These are phyloP conservation scores for Phrixothrix hirtus DNA, from an alignment of 2,888 invertebrate genomes.

Conservation along the genomic window DNA sequence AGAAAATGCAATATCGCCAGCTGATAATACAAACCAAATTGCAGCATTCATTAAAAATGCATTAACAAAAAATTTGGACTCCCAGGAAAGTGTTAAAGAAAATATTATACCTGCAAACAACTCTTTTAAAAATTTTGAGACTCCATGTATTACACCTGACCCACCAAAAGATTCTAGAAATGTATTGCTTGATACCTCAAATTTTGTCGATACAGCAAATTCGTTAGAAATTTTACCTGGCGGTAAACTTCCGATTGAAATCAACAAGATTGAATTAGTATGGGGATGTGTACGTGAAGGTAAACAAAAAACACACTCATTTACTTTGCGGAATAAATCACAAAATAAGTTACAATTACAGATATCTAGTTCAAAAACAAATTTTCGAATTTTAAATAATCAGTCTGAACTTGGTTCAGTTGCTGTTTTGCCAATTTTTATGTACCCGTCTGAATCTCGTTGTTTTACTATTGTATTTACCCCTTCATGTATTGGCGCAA, in stretches of 20 bases:
- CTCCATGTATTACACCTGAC: not conserved
- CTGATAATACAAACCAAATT: slow-evolving; percentile 24
- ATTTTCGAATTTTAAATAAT: slow-evolving; percentile 55
- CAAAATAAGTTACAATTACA: slow-evolving; percentile 61
- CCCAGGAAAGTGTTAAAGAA: slow-evolving; percentile 41
- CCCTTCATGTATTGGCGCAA: slow-evolving; percentile 60
- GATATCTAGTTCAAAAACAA: slow-evolving; percentile 57
- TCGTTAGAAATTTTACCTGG: slow-evolving; percentile 47
- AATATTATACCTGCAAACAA: not conserved
- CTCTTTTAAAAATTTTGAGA: not conserved
- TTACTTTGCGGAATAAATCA: slow-evolving; percentile 62
- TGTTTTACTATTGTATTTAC: slow-evolving; percentile 60
- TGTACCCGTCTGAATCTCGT: slow-evolving; percentile 64
- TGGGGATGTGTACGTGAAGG: slow-evolving; percentile 65
- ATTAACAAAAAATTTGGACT: slow-evolving; percentile 3
- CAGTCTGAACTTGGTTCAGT: slow-evolving; percentile 48
- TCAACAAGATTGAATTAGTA: slow-evolving; percentile 61
- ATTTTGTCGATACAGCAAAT: slow-evolving; percentile 42
- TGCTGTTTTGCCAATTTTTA: slow-evolving; percentile 50
- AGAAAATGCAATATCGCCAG: slow-evolving; percentile 18
- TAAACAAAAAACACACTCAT: slow-evolving; percentile 59
- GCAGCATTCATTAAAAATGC: slow-evolving; percentile 16
- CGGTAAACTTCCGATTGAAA: slow-evolving; percentile 59
- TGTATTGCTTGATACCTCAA: not conserved
- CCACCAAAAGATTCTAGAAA: slow-evolving; percentile 10